Conservation (phyloP, 2,113 vertebrate genomes). For the Cercocebus atys region DNA sequence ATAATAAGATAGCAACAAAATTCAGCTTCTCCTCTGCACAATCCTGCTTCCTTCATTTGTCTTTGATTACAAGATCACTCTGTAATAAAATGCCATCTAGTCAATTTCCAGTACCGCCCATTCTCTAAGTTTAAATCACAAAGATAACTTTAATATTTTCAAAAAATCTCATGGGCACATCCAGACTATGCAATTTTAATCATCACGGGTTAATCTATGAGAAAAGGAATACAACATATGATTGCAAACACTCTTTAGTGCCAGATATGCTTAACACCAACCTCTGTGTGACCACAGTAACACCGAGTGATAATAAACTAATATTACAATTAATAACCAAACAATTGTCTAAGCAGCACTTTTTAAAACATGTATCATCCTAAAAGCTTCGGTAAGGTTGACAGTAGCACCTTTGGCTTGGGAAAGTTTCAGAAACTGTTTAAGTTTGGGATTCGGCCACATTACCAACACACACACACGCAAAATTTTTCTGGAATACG, state of each 20-base stretch:
- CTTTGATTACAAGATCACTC: background rate
- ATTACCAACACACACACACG: background rate
- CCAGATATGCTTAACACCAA: too few relatives aligned
- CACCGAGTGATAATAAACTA: too few relatives aligned
- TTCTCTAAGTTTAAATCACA: background rate
- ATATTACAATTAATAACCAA: background rate
- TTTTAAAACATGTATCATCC: background rate
- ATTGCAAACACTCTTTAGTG: background rate
- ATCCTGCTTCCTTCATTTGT: background rate
- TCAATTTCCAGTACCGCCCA: background rate
- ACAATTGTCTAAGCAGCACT: background rate
- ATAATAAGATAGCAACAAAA: background rate
- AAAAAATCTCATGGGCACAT: background rate
- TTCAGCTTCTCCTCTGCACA: background rate
- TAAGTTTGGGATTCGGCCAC: conserved; percentile 5
- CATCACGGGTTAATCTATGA: background rate
- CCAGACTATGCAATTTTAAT: background rate
- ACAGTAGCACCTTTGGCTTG: background rate
- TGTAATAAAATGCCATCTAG: background rate
- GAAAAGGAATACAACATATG: background rate
- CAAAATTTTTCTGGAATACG: background rate
- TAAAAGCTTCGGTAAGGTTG: background rate
- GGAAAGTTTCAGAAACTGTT: background rate
- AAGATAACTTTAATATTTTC: background rate
- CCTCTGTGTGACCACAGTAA: too few relatives aligned